Conservation (phyloP, 2,888 invertebrate species). For the Glyphotaelius pellucidus region DNA sequence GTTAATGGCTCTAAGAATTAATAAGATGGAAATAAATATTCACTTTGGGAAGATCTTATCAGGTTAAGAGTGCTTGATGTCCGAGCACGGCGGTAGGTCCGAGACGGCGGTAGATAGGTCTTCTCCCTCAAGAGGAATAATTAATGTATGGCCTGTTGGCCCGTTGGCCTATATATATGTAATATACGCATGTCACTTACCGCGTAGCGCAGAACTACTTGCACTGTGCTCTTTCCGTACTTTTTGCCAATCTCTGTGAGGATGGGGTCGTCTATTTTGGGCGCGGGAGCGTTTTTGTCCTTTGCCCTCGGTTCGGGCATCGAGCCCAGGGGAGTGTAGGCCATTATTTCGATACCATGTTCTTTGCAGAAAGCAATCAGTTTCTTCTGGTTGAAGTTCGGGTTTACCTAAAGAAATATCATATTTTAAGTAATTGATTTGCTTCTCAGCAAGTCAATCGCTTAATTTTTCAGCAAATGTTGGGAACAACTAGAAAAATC, state of each 20-base stretch:
- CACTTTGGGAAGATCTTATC: no score
- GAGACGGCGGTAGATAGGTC: not conserved
- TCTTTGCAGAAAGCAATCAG: constrained; percentile 83
- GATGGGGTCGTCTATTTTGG: constrained; percentile 77
- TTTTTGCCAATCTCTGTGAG: constrained; percentile 78
- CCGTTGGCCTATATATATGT: no score
- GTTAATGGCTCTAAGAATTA: no score
- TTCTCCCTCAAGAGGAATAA: not conserved
- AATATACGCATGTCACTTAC: constrained; percentile 71
- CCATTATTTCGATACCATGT: constrained; percentile 81
- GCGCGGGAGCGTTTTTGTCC: constrained; percentile 72
- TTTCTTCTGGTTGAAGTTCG: constrained; percentile 84
- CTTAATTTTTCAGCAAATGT: not conserved
- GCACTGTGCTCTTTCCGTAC: constrained; percentile 81
- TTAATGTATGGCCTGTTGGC: not conserved
- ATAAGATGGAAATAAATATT: no score
- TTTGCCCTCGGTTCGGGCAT: constrained; percentile 74
- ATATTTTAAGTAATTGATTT: not conserved
- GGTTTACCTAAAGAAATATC: constrained; percentile 72
- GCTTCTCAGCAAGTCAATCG: not conserved
- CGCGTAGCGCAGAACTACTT: constrained; percentile 81
- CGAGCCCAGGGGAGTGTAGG: constrained; percentile 85
- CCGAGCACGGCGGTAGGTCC: no score
- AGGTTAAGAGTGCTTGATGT: no score
- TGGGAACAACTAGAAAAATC: not conserved